Base-by-base conservation (phyloP, 2,797 vertebrate genomes). In the Dendrocincla tyrannina region DNA sequence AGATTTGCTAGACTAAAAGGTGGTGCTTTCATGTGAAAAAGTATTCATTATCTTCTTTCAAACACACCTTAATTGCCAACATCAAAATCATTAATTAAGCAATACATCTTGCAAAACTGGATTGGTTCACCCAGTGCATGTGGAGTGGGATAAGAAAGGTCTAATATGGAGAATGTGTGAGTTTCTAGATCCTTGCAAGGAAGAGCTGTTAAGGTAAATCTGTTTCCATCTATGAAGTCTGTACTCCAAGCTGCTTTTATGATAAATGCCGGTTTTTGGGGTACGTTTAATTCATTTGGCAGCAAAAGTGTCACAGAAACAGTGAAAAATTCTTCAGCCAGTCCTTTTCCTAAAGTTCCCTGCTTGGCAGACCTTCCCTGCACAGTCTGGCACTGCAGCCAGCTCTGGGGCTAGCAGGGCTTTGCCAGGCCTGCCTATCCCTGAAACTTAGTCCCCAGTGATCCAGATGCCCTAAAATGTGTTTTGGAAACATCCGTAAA, bases 1-100 rank as follows among this genome's bases (percentile, higher is more conserved):
- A 94, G 92, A 88, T 95, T 97, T 96, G 44, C 89, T 83, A 87
- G 88, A 93, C 73, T 85, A 85, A 94, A 96, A 96, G 93, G 86
- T 89, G 82, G 87, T 95, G 93, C 95, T 96, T 96, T 97, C 96
- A 92, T 94, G 89, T 93, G 96, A 93, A 95, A 96, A 97, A 96
- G 94, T 95, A 95, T 87, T 96, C 91, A 96, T 96, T 97, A 96
- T 95, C 96, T 94, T 96, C 79, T 95, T 93, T 96, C 92, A 93
- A 93, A 95, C 87, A 79, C 85, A 96, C 92, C 95, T 95, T 97
- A 95, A 97, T 96, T 97, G 97, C 95, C 90, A 95, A 90, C 93
- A 95, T 96, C 89, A 94, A 97, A 97, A 92, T 97, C 95, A 97
- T 96, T 97, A 97, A 97, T 97, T 97, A 96, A 96, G 96, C 89